Evolutionary conservation across 1,140 invertebrate genomes (phyloP), one percentile per base, ranked within the genome.

Genomic region (Hirudo medicinalis): DNA sequence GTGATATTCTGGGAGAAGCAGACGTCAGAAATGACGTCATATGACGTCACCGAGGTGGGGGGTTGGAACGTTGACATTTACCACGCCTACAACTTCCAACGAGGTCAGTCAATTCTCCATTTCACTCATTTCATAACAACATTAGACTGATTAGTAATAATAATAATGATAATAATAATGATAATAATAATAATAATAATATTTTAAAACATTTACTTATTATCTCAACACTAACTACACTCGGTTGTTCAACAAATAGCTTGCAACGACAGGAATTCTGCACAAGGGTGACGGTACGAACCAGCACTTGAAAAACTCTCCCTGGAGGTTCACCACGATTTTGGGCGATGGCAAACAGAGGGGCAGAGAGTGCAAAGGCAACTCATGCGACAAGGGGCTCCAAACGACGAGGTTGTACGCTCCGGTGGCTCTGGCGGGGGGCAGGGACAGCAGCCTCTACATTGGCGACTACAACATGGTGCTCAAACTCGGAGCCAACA

Each of bases 41-140:
- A 94, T 78, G 93, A 97, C 79, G 92, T 97, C 88, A 94, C 92
- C 0, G 92, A 97, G 79, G 94, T 97, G 27, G 93, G 93, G 2
- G 92, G 91, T 11, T 97, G 94, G 94, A 96, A 96, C 82, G 81
- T 98, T 70, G 92, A 97, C 78, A 93, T 97, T 75, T 94, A 97
- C 83, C 94, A 98, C 78, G 85, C 92, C 75, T 96, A 97, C 81
- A 97, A 97, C 79, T 94, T 95, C 86, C 92, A 95, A 79, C 92
- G 96, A 85, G 94, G 91, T 76, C 83, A 40, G 17, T 63, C 8
- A 20, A 63, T 20, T 22, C 3, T 63, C 29, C 11, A 25, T 20
- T 63, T 9, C 19, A 32, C 11, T 49, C 11, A 17, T 49, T 49
- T n/a, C n/a, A n/a, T n/a, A n/a, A n/a, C n/a, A n/a, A n/a, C n/a